Conservation (phyloP, 2,888 invertebrate species). For the Hypolimnas misippus region DNA sequence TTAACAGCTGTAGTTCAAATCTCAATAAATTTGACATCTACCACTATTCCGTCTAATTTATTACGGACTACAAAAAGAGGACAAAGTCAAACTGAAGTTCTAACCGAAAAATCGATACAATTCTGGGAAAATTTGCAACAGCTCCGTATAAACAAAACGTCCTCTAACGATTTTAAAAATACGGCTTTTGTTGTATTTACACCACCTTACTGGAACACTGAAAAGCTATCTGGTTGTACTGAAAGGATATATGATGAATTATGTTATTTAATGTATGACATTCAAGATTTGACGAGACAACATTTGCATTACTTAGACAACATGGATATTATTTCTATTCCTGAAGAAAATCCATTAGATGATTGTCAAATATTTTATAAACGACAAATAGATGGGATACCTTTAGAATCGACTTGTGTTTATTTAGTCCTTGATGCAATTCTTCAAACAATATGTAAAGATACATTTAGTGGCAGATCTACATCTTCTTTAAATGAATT, state of each 20-base stretch:
- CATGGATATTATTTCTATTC: slow-evolving; percentile 68
- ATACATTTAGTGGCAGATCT: slow-evolving; percentile 51
- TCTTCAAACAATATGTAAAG: slow-evolving; percentile 57
- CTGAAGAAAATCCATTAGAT: slow-evolving; percentile 49
- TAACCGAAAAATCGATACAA: slow-evolving; percentile 58
- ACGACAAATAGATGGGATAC: slow-evolving; percentile 55
- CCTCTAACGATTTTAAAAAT: slow-evolving; percentile 62
- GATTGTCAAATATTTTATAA: slow-evolving; percentile 51
- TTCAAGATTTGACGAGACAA: slow-evolving; percentile 79
- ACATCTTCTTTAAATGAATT: slow-evolving; percentile 46
- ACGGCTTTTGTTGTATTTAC: slow-evolving; percentile 74
- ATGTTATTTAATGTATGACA: slow-evolving; percentile 79
- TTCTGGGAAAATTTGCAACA: slow-evolving; percentile 73
- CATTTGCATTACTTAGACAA: slow-evolving; percentile 75
- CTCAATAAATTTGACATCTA: slow-evolving; percentile 58
- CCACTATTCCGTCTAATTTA: slow-evolving; percentile 59
- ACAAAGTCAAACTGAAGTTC: slow-evolving; percentile 67
- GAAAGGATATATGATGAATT: slow-evolving; percentile 80
- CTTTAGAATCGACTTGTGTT: slow-evolving; percentile 66
- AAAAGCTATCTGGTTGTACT: slow-evolving; percentile 59
- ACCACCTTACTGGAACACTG: slow-evolving; percentile 67
- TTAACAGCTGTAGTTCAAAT: slow-evolving; percentile 71
- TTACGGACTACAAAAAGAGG: slow-evolving; percentile 65
- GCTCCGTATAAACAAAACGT: slow-evolving; percentile 59
- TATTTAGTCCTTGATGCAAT: slow-evolving; percentile 69